Percentiles rank a stretch among this genome's conserved stretches.
These are phyloP conservation scores for Melieria omissa DNA, from an alignment of 2,888 invertebrate genomes.

Conservation along the genomic window DNA sequence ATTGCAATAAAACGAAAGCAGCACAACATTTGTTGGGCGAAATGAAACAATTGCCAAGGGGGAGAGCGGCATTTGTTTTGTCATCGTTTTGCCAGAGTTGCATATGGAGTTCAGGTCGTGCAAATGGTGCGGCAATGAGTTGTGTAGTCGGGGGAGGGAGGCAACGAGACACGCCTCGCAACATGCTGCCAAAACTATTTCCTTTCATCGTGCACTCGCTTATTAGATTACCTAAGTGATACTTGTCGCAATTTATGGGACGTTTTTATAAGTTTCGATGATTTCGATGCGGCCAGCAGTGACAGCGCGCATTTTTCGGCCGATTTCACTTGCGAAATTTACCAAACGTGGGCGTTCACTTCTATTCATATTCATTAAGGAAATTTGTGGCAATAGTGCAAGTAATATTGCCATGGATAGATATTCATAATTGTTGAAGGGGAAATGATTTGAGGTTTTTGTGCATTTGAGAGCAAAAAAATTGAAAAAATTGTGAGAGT, in stretches of 20 bases:
- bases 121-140: not conserved
- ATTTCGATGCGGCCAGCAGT: conserved; percentile 47
- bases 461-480: not conserved
- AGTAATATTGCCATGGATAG: conserved; percentile 9
- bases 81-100: conserved; percentile 19
- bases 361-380: conserved; percentile 39
- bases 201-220: not conserved
- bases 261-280: conserved; percentile 33
- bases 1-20: not conserved
- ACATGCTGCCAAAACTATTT: conserved; percentile 12
- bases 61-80: conserved; percentile 24
- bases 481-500: not conserved
- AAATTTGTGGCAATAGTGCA: conserved; percentile 39
- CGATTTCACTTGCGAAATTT: conserved; percentile 27
- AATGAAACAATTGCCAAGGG: not conserved
- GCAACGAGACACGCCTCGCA: not conserved
- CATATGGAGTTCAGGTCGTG: not conserved
- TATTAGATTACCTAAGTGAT: conserved; percentile 34
- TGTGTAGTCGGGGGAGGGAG: too few species aligned
- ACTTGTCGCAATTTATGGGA: conserved; percentile 52
- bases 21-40: not conserved
- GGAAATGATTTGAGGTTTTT: not conserved
- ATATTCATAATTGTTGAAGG: conserved; percentile 34
- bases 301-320: conserved; percentile 34
- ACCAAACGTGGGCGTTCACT: conserved; percentile 22